phyloP scores from a whole-genome alignment of 2,797 vertebrate genomes.

The Falco peregrinus region DNA sequence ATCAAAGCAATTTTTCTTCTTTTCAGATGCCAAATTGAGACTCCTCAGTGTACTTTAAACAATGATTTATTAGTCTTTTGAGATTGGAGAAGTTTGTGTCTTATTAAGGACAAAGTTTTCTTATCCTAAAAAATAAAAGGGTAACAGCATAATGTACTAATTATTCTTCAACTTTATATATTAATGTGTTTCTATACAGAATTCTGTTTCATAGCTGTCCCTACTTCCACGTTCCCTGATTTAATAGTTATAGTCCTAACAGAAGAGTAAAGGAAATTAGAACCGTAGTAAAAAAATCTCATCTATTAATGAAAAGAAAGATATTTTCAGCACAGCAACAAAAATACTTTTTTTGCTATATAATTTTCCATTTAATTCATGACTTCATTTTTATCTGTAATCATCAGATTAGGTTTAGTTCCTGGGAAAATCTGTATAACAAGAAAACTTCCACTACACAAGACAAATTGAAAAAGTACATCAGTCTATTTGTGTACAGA shows the following conservation, averaged over 20 bases:
- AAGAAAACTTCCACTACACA: neutral
- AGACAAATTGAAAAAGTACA: neutral
- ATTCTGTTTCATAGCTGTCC: neutral
- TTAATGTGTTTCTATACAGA: neutral
- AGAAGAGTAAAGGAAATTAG: neutral
- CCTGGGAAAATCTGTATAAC: neutral
- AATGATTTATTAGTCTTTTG: conserved; percentile 8
- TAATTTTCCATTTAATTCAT: neutral
- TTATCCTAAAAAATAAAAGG: conserved; percentile 7
- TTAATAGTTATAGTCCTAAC: neutral
- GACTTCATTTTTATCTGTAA: neutral
- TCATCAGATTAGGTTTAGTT: neutral
- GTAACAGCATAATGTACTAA: neutral
- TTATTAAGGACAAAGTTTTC: conserved; percentile 3
- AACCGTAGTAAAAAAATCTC: neutral
- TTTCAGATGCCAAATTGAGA: neutral
- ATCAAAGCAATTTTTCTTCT: conserved; percentile 42
- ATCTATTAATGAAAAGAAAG: neutral
- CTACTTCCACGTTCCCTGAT: neutral
- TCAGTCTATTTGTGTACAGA: fast-evolving
- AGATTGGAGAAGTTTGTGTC: neutral
- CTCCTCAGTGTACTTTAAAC: neutral
- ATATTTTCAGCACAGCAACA: neutral
- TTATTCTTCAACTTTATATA: neutral
- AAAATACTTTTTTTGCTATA: neutral